These are phyloP conservation scores for Cancer borealis DNA, from an alignment of 2,888 invertebrate species.

Conservation along the genomic window DNA sequence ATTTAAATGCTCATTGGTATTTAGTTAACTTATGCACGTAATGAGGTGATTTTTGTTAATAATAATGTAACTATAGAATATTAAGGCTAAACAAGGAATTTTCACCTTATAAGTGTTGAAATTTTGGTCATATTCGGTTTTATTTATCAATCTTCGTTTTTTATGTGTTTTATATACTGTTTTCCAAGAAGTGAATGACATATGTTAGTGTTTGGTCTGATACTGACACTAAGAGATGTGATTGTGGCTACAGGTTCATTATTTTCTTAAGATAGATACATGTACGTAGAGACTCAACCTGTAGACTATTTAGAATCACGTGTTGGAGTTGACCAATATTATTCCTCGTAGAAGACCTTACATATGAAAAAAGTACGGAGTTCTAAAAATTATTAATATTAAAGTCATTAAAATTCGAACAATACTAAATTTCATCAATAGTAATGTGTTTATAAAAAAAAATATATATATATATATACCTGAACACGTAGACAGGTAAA, in stretches of 20 bases:
- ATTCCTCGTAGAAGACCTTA: background rate
- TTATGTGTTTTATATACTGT: background rate
- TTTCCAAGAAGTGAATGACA: background rate
- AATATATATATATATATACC: background rate
- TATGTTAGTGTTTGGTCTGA: no score
- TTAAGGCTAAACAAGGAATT: slow-evolving; percentile 8
- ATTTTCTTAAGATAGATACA: no score
- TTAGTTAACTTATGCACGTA: background rate
- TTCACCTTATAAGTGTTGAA: background rate
- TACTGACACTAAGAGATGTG: no score
- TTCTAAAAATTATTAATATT: no score
- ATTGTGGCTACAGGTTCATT: no score
- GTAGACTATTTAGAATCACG: no score
- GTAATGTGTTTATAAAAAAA: background rate
- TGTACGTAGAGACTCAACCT: no score
- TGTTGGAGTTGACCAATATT: no score
- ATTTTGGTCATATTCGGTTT: background rate
- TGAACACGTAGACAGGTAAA: background rate
- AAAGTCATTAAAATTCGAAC: background rate
- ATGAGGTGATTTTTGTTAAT: background rate
- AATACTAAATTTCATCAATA: background rate
- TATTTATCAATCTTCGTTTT: background rate
- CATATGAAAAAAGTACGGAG: no score
- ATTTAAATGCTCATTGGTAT: background rate
- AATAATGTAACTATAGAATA: background rate